Base-by-base conservation (phyloP, 2,888 invertebrate genomes). In the Hyposoter didymator region DNA sequence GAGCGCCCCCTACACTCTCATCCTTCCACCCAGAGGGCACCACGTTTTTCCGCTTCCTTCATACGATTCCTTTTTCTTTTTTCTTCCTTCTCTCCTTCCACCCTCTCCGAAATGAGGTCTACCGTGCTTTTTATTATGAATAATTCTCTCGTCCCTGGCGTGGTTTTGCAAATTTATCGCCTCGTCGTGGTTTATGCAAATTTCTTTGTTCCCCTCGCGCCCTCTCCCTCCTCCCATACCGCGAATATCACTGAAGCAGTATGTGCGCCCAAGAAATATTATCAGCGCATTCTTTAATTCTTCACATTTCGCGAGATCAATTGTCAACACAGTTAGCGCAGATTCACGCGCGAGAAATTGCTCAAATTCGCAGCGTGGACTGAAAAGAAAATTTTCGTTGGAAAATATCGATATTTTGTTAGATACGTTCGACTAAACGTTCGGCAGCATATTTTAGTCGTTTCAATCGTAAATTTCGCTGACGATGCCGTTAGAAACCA, bases 101-200 rank as follows among this genome's bases (percentile, higher is more conserved):
- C 55, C 43, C 73, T 43, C n/a, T 43, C n/a, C 64, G 79, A 75
- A 75, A 78, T 75, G 70, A 70, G 75, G 79, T 84, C 78, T 75
- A 74, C 62, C 64, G 78, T 66, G 59, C 45, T 80, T 76, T 76
- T 80, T 79, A 84, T 80, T 79, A 75, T 84, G 80, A 84, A 84
- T 84, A 80, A 84, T 84, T 84, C 75, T 66, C 75, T 52, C 80
- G 75, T 84, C 45, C 55, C 70, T 72, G 72, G 55, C 80, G 80
- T 80, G 66, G 66, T 84, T 80, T 84, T 64, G 35, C 64, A 64
- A 84, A 84, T 84, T 80, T 76, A 80, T 84, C 75, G 80, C 80
- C 55, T 70, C 75, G 76, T 55, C 64, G 22, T 73, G 67, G 74
- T 64, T 84, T 64, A 72, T 66, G 64, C 70, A 79, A 52, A 75